Conservation (phyloP, 2,113 vertebrate species). For the Nothoprocta perdicaria region DNA sequence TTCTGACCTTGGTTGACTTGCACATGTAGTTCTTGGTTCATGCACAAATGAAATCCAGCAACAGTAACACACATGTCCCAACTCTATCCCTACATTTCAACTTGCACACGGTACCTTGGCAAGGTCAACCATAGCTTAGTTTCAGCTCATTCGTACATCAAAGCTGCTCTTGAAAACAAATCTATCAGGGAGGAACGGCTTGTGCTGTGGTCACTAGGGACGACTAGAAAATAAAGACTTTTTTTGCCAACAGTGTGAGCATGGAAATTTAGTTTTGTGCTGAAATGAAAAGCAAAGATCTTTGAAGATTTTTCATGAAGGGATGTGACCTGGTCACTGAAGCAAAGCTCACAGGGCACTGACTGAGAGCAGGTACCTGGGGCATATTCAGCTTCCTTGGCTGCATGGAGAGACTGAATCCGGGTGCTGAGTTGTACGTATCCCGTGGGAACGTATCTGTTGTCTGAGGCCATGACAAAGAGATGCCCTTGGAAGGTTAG, state of each 20-base stretch:
- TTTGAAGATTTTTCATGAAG: background rate
- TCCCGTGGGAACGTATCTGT: background rate
- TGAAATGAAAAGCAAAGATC: background rate
- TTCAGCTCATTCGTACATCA: background rate
- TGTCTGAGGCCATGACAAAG: background rate
- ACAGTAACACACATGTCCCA: background rate
- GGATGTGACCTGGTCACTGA: background rate
- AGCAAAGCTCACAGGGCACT: background rate
- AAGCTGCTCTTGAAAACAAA: conserved; percentile 2
- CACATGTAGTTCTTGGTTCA: background rate
- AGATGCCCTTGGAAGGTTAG: background rate
- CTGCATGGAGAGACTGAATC: background rate
- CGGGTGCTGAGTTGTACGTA: background rate
- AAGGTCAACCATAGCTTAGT: background rate
- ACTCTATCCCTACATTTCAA: background rate
- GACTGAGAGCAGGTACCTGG: background rate
- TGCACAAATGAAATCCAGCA: background rate
- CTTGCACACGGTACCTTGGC: background rate
- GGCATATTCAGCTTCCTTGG: accelerated
- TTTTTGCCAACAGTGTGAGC: background rate
- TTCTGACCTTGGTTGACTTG: background rate
- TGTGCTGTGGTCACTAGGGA: background rate
- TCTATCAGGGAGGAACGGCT: background rate
- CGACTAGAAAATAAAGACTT: background rate
- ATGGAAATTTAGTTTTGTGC: background rate